Percentiles rank a stretch among this genome's conserved stretches.
phyloP scores from a whole-genome alignment of 2,888 invertebrate species.

The Archips crataeganus region DNA sequence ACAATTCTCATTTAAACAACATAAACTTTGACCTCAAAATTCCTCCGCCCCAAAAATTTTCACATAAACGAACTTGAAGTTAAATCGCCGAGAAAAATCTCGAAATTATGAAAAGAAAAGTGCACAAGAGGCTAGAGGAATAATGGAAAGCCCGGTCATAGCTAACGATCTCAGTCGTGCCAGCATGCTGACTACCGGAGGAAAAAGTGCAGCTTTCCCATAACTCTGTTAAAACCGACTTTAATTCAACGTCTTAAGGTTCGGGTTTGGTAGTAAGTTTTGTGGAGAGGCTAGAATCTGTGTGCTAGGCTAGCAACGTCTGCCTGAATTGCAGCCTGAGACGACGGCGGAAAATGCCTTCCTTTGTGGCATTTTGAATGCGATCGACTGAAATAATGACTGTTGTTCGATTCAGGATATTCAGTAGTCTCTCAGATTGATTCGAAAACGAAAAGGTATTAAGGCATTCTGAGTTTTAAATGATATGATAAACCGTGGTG shows the following conservation, averaged over 20 bases:
- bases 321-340: constrained; percentile 8
- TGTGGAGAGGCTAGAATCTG: not conserved
- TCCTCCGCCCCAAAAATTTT: not conserved
- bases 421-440: constrained; percentile 28
- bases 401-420: constrained; percentile 30
- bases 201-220: not conserved
- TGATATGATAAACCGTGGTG: no score
- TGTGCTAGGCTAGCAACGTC: constrained; percentile 5
- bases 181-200: not conserved
- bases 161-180: constrained; percentile 17
- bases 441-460: constrained; percentile 5
- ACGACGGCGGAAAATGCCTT: constrained; percentile 31
- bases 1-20: no score
- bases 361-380: constrained; percentile 27
- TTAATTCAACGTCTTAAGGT: not conserved
- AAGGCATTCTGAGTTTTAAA: not conserved
- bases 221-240: not conserved
- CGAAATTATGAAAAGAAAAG: constrained; percentile 31
- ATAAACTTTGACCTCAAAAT: no score
- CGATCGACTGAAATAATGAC: constrained; percentile 36
- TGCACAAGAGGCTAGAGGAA: constrained; percentile 19
- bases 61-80: constrained; percentile 5
- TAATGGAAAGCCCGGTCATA: constrained; percentile 18
- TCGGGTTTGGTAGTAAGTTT: not conserved
- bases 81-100: constrained; percentile 23